Percentiles rank a stretch among this genome's conserved stretches.
These are phyloP conservation scores for Larimichthys polyactis DNA, from an alignment of 2,113 vertebrate genomes.

Conservation along the genomic window DNA sequence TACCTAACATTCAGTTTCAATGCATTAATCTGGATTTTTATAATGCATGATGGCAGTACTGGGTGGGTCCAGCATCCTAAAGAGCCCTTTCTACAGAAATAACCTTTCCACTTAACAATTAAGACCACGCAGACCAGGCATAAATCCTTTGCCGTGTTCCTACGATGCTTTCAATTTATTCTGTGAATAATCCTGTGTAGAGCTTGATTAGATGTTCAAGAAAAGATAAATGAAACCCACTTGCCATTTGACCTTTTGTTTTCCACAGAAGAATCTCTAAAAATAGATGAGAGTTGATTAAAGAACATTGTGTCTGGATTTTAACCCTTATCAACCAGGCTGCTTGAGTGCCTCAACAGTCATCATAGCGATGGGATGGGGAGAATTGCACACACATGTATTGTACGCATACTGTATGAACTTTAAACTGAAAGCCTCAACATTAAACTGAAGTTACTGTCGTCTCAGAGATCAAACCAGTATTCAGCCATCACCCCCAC, in stretches of 20 bases:
- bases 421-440: not conserved
- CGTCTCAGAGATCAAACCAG: too few species aligned
- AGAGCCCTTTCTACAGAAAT: constrained; percentile 28
- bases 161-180: constrained; percentile 34
- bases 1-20: constrained; percentile 26
- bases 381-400: not conserved
- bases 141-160: constrained; percentile 33
- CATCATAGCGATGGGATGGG: not conserved
- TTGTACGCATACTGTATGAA: too few species aligned
- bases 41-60: constrained; percentile 1
- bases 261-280: not conserved
- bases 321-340: not conserved
- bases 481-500: not conserved
- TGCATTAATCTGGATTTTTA: constrained; percentile 28
- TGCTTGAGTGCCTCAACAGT: not conserved
- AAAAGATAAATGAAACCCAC: constrained; percentile 16
- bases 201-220: constrained; percentile 45
- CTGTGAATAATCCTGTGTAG: constrained; percentile 50
- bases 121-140: constrained; percentile 9
- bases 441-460: not conserved
- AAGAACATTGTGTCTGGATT: not conserved
- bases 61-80: constrained; percentile 4
- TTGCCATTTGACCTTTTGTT: constrained; percentile 31
- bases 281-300: constrained; percentile 19
- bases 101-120: constrained; percentile 40